Conservation (phyloP, 1,140 invertebrate species). For the Heliconius hewitsoni region DNA sequence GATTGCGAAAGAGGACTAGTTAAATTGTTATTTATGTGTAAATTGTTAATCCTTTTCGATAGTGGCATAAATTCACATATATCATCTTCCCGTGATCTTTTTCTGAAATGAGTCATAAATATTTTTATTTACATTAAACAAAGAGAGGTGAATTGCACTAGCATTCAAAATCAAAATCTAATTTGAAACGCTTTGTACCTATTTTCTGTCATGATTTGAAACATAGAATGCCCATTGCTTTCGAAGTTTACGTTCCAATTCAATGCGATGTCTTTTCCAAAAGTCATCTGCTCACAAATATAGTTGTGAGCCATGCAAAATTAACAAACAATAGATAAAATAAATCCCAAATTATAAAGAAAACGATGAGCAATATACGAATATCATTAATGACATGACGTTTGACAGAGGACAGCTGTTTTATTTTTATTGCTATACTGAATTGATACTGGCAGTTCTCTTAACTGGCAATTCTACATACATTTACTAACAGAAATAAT, state of each 20-base stretch:
- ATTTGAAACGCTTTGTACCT: constrained; percentile 48
- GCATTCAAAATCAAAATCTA: background rate
- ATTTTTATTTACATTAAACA: background rate
- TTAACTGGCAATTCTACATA: too few relatives aligned
- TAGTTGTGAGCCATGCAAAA: constrained; percentile 28
- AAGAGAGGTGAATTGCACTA: background rate
- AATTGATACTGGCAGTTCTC: background rate
- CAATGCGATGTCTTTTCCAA: constrained; percentile 51
- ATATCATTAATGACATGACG: constrained; percentile 18
- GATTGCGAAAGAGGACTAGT: constrained; percentile 54
- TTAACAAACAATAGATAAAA: constrained; percentile 27
- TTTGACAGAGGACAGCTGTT: constrained; percentile 37
- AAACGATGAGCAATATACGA: constrained; percentile 11
- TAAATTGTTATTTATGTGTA: constrained; percentile 85
- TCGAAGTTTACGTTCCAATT: constrained; percentile 53
- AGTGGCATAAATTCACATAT: constrained; percentile 88
- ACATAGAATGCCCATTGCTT: constrained; percentile 64
- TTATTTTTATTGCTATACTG: constrained; percentile 19
- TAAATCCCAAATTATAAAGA: constrained; percentile 13
- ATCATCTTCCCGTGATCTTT: constrained; percentile 86
- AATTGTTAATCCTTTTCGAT: constrained; percentile 89
- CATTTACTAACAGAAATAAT: background rate
- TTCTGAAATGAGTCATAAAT: constrained; percentile 76
- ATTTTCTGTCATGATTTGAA: constrained; percentile 75
- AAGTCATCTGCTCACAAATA: constrained; percentile 60